Evolutionary conservation across 2,888 invertebrate species (phyloP), one percentile per base, ranked within the genome.

Genomic region (Thymelicus sylvestris): DNA sequence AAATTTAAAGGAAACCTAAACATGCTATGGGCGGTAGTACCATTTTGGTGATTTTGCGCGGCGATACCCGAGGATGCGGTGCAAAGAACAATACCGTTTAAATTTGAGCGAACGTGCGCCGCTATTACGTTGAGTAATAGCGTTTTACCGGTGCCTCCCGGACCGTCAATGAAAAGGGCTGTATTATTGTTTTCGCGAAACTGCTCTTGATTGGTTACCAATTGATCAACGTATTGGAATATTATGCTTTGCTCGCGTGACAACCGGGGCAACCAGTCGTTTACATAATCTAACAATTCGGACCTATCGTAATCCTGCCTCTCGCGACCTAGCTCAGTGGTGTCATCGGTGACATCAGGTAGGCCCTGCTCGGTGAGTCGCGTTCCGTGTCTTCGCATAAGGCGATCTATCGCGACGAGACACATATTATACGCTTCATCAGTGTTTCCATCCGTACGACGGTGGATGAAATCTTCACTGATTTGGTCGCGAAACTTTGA

Each of bases 291-390:
- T 47, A 47, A 47, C 47, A 31, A 31, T 31, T 31, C 31, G 31
- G 31, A 31, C 31, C 31, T 31, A 31, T 31, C 31, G 5, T 31
- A 31, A 31, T 31, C 31, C 31, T 31, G 31, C 31, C 31, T 31
- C 31, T 31, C 31, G 31, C 31, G 31, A 31, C 31, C 31, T 31
- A 31, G 50, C 13, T 50, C 50, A 50, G 50, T 50, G 50, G 50
- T 50, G 50, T 50, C 50, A 50, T 50, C 50, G 50, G 50, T 50
- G 50, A 50, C 50, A 50, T 50, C 50, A 50, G 50, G 50, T 50
- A 50, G 50, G 50, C 50, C 50, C 50, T 50, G 50, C 50, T 31
- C 31, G 31, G 31, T 31, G 31, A 31, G 31, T 31, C 31, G 31
- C 31, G 31, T 31, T 31, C 31, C 50, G 50, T 50, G 50, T 50